A percentile compares a stretch with the other conserved stretches of the same genome.
These are phyloP conservation scores for Periophthalmodon schlosseri DNA, from an alignment of 2,113 vertebrate species.

Conservation along the genomic window DNA sequence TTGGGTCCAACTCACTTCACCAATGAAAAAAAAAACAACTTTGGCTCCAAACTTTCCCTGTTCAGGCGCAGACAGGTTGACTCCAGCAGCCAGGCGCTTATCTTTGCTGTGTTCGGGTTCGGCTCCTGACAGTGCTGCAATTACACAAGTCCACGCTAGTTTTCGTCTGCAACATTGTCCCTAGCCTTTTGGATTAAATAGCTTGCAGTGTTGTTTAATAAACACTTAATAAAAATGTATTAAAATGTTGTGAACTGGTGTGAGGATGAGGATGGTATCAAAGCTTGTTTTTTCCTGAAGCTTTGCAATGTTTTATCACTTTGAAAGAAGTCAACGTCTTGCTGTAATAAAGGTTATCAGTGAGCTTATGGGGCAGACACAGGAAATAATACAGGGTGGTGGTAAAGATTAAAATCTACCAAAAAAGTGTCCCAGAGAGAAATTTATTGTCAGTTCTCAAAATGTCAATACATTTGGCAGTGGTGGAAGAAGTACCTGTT, in stretches of 20 bases:
- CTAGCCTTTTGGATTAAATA: slow-evolving; percentile 13
- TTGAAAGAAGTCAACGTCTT: slow-evolving; percentile 27
- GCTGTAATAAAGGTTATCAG: slow-evolving; percentile 38
- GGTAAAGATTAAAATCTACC: slow-evolving; percentile 10
- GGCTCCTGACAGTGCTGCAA: slow-evolving; percentile 23
- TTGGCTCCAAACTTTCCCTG: slow-evolving; percentile 50
- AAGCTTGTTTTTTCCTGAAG: slow-evolving; percentile 40
- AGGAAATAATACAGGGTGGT: slow-evolving; percentile 15
- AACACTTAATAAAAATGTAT: neutral
- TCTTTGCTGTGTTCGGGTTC: slow-evolving; percentile 15
- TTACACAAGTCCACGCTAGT: slow-evolving; percentile 20
- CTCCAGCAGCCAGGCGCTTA: slow-evolving; percentile 23
- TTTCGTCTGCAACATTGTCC: slow-evolving; percentile 26
- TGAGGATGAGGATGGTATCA: slow-evolving; percentile 27
- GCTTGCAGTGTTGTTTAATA: slow-evolving; percentile 3
- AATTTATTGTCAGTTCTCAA: neutral
- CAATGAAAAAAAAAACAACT: slow-evolving; percentile 19
- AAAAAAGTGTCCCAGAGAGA: neutral
- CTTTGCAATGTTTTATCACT: slow-evolving; percentile 32
- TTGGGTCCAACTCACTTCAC: slow-evolving; percentile 44
- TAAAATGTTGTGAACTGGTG: neutral
- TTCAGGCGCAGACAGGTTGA: slow-evolving; percentile 43
- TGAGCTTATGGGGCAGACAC: slow-evolving; percentile 4
- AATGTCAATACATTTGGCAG: neutral
- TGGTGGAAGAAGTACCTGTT: too few relatives aligned